Evolutionary conservation across 2,797 vertebrate species (phyloP).

Genomic region (Cossypha heuglini): DNA sequence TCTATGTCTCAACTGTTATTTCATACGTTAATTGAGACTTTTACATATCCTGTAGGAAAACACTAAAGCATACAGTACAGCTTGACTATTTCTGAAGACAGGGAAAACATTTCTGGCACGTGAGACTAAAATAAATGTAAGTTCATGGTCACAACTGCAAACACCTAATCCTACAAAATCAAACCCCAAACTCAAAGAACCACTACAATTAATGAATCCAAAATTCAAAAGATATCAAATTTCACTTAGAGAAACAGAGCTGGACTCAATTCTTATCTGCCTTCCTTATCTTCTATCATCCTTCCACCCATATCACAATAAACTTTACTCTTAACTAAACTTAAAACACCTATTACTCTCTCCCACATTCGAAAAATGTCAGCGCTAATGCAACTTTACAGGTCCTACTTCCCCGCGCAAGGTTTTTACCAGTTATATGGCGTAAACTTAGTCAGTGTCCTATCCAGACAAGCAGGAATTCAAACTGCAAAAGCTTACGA

Average conservation of each 20-base stretch:
- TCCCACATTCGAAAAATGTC: background rate
- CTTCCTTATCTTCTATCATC: background rate
- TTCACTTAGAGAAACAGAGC: background rate
- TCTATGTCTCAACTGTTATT: background rate
- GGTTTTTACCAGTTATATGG: rapidly evolving
- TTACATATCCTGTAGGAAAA: background rate
- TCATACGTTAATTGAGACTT: background rate
- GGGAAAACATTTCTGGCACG: background rate
- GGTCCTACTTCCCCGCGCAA: background rate
- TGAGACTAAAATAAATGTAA: background rate
- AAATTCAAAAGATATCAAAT: background rate
- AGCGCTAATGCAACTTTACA: background rate
- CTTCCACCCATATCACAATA: background rate
- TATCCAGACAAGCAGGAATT: background rate
- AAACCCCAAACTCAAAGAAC: background rate
- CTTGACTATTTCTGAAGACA: background rate
- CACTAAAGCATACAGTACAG: background rate
- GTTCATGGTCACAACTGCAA: background rate
- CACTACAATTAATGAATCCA: background rate
- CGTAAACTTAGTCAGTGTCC: rapidly evolving
- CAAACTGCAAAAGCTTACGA: background rate
- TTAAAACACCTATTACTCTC: background rate
- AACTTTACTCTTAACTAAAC: background rate
- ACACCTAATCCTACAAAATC: background rate
- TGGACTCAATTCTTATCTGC: background rate